Percentiles rank a stretch among this genome's conserved stretches.
These are phyloP conservation scores for Phalanger gymnotis DNA, from an alignment of 2,797 vertebrate species.

Conservation along the genomic window DNA sequence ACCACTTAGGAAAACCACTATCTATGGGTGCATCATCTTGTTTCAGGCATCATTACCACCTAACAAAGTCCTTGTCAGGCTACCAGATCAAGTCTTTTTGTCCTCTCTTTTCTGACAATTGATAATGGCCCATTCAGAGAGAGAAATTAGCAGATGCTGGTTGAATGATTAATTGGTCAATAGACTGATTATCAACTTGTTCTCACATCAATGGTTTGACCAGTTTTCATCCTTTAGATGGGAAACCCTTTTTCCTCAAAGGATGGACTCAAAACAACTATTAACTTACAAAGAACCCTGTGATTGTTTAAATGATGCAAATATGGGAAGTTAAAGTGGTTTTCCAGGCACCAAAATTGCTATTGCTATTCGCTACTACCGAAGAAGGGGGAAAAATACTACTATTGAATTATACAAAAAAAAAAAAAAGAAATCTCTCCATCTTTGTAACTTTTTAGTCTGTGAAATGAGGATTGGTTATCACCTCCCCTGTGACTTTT, in stretches of 20 bases:
- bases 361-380: not conserved
- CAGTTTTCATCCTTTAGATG: not conserved
- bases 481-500: constrained; percentile 26
- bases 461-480: constrained; percentile 31
- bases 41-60: not conserved
- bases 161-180: not conserved
- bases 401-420: not conserved
- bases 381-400: not conserved
- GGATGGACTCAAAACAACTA: not conserved
- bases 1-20: not conserved
- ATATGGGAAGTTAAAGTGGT: not conserved
- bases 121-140: not conserved
- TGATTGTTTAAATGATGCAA: not conserved
- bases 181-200: not conserved
- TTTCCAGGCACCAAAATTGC: not conserved
- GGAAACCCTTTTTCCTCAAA: not conserved
- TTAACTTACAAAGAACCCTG: not conserved
- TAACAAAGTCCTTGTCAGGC: not conserved
- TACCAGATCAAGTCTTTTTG: not conserved
- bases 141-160: not conserved
- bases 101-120: not conserved
- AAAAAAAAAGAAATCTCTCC: not conserved
- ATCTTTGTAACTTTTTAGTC: constrained; percentile 1
- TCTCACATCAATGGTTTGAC: not conserved
- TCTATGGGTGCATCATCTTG: not conserved